Conservation (phyloP, 2,888 invertebrate genomes). For the Gibbula magus region DNA sequence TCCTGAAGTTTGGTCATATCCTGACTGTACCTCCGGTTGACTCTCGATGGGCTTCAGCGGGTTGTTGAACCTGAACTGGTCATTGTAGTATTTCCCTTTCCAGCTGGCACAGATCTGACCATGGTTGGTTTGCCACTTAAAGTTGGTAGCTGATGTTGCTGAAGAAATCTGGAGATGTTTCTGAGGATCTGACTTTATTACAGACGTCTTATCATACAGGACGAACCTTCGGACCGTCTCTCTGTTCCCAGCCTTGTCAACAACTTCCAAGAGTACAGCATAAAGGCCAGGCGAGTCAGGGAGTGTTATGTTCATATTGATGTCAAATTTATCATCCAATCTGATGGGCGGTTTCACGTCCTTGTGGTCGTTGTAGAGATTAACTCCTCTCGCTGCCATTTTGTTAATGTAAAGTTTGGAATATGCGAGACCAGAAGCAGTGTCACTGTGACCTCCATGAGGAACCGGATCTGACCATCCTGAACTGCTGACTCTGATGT, state of each 20-base stretch:
- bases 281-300: conserved; percentile 34
- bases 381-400: background rate
- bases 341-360: background rate
- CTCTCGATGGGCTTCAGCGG: conserved; percentile 36
- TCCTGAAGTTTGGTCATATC: conserved; percentile 49
- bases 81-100: conserved; percentile 42
- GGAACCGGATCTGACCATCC: background rate
- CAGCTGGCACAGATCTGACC: conserved; percentile 39
- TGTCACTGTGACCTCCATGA: background rate
- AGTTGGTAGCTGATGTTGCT: conserved; percentile 35
- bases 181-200: conserved; percentile 3
- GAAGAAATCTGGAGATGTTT: conserved; percentile 33
- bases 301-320: conserved; percentile 17
- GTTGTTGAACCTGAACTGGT: conserved; percentile 30
- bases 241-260: conserved; percentile 46
- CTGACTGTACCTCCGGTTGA: conserved; percentile 33
- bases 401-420: background rate
- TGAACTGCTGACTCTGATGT: background rate
- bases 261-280: conserved; percentile 41
- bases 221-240: conserved; percentile 44
- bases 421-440: background rate
- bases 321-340: background rate
- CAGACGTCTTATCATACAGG: conserved; percentile 44
- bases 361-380: background rate
- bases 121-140: conserved; percentile 47